phyloP scores from a whole-genome alignment of 2,113 vertebrate genomes.

The Corvus hawaiiensis region DNA sequence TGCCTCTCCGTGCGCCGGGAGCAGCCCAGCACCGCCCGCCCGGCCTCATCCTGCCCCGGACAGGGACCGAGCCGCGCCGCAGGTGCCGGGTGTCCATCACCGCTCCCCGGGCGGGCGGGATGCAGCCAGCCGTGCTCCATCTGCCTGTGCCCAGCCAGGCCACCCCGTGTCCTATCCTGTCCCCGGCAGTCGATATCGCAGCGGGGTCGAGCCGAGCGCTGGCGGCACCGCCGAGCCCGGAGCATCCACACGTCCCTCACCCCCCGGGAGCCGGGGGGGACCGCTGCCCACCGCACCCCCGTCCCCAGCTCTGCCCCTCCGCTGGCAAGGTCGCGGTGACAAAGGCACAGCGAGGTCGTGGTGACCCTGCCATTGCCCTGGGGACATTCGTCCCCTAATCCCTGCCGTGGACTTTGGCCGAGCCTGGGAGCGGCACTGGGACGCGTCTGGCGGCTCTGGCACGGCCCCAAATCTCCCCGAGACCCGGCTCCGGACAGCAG shows the following conservation, averaged over 20 bases:
- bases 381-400: not conserved
- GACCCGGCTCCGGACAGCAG: not conserved
- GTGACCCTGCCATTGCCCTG: not conserved
- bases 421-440: not conserved
- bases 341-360: not conserved
- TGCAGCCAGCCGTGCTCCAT: not conserved
- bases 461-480: not conserved
- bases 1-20: not conserved
- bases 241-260: rapidly evolving
- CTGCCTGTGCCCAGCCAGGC: not conserved
- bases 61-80: not conserved
- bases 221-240: not conserved
- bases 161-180: not conserved
- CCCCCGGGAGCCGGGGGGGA: not conserved
- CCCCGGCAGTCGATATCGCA: slow-evolving; percentile 24
- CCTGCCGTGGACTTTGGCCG: not conserved
- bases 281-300: not conserved
- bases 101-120: not conserved
- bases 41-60: not conserved
- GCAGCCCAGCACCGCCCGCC: not conserved
- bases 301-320: not conserved
- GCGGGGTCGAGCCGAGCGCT: not conserved
- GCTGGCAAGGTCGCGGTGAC: not conserved
- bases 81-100: rapidly evolving
- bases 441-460: not conserved